phyloP scores from a whole-genome alignment of 1,140 invertebrate genomes.

The Bombus soroeensis region DNA sequence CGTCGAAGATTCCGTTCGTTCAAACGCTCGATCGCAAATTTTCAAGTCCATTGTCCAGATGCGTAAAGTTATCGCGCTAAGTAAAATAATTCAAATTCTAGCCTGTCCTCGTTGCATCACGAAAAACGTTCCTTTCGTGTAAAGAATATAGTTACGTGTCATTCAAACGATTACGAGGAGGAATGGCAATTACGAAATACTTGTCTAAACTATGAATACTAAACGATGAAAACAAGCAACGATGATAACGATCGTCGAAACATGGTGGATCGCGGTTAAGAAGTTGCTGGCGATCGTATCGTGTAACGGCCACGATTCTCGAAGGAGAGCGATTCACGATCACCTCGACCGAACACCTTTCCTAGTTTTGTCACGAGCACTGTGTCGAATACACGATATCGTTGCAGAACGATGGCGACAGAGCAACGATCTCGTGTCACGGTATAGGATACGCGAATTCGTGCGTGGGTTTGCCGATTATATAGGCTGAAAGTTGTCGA shows the following conservation, averaged over 20 bases:
- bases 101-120: too few species aligned
- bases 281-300: background rate
- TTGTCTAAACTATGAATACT: too few species aligned
- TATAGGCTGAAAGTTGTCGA: conserved; percentile 37
- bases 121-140: too few species aligned
- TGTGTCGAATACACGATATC: background rate
- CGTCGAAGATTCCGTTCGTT: too few species aligned
- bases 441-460: conserved; percentile 20
- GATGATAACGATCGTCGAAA: too few species aligned
- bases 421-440: conserved; percentile 15
- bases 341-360: conserved; percentile 42
- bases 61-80: too few species aligned
- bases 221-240: too few species aligned
- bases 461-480: conserved; percentile 29
- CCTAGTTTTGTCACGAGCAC: conserved; percentile 54
- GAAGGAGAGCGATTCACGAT: conserved; percentile 29
- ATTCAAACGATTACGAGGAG: too few species aligned
- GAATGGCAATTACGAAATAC: too few species aligned
- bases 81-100: too few species aligned
- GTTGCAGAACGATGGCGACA: background rate
- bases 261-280: background rate
- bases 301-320: conserved; percentile 14
- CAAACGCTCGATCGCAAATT: too few species aligned
- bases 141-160: rapidly evolving
- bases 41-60: too few species aligned